A percentile compares a stretch with the other conserved stretches of the same genome.
Conservation (phyloP, 1,140 invertebrate genomes). For the Maconellicoccus hirsutus region DNA sequence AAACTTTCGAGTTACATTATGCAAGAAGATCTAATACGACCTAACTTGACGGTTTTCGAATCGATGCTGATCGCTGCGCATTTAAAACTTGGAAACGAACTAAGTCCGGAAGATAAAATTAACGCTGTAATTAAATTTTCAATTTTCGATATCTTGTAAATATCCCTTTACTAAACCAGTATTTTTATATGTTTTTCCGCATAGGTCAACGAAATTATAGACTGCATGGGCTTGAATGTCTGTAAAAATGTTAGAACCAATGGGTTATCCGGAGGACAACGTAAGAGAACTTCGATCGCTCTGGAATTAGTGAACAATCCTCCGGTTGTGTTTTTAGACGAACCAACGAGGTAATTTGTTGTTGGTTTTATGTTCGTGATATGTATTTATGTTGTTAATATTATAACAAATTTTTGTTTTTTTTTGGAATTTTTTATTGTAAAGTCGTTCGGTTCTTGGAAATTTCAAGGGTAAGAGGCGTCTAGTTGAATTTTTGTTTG, state of each 20-base stretch:
- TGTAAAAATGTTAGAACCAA: slow-evolving; percentile 40
- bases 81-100: slow-evolving; percentile 58
- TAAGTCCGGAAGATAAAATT: slow-evolving; percentile 28
- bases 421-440: too few species aligned
- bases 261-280: slow-evolving; percentile 49
- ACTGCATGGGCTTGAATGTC: slow-evolving; percentile 36
- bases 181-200: too few species aligned
- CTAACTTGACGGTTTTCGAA: slow-evolving; percentile 67
- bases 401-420: too few species aligned
- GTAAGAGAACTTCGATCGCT: slow-evolving; percentile 52
- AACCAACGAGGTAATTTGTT: slow-evolving; percentile 46
- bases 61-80: slow-evolving; percentile 56
- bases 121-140: slow-evolving; percentile 31
- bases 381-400: too few species aligned
- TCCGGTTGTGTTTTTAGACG: slow-evolving; percentile 53
- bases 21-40: slow-evolving; percentile 74
- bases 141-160: too few species aligned
- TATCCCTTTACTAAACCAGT: too few species aligned
- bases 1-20: slow-evolving; percentile 83
- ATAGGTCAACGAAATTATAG: slow-evolving; percentile 37
- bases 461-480: too few species aligned
- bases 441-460: too few species aligned
- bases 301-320: slow-evolving; percentile 52
- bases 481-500: too few species aligned
- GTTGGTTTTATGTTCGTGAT: not conserved